phyloP scores from a whole-genome alignment of 30 jellyfish, hydroid and myxozoan genomes.

The Chironex yamaguchii region DNA sequence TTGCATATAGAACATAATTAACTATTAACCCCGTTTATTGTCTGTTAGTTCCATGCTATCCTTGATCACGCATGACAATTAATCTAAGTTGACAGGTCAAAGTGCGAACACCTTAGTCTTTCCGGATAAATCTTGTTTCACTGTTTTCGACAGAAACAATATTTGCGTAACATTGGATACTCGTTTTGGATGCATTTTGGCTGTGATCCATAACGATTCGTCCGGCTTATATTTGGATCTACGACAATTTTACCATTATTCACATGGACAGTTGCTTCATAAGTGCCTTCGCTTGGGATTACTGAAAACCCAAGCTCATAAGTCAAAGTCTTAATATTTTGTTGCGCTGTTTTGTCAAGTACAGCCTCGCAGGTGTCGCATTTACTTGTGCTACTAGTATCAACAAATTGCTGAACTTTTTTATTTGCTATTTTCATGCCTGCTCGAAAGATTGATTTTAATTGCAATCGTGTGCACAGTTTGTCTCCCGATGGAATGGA shows the following conservation, averaged over 20 bases:
- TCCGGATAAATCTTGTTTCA: background rate
- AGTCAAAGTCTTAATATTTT: background rate
- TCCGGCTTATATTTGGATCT: background rate
- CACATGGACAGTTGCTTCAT: conserved; percentile 21
- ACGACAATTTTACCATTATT: background rate
- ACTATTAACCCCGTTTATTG: too few relatives aligned
- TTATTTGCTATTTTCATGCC: conserved; percentile 1
- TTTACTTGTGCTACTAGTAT: background rate
- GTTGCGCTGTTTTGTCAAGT: background rate
- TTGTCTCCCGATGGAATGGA: background rate
- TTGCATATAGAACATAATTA: too few relatives aligned
- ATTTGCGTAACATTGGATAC: background rate
- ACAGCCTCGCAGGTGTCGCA: conserved; percentile 44
- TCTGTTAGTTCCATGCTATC: too few relatives aligned
- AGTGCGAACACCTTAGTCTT: too few relatives aligned
- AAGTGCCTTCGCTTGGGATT: conserved; percentile 55
- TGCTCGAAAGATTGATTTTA: conserved; percentile 1
- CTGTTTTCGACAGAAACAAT: background rate
- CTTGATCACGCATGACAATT: too few relatives aligned
- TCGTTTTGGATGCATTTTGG: background rate
- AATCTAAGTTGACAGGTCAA: too few relatives aligned
- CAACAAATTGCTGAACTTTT: conserved; percentile 10
- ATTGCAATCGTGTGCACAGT: background rate
- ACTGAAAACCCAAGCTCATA: background rate
- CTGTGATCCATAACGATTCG: background rate